phyloP scores from a whole-genome alignment of 2,888 invertebrate genomes.

The Coleophora deauratella region DNA sequence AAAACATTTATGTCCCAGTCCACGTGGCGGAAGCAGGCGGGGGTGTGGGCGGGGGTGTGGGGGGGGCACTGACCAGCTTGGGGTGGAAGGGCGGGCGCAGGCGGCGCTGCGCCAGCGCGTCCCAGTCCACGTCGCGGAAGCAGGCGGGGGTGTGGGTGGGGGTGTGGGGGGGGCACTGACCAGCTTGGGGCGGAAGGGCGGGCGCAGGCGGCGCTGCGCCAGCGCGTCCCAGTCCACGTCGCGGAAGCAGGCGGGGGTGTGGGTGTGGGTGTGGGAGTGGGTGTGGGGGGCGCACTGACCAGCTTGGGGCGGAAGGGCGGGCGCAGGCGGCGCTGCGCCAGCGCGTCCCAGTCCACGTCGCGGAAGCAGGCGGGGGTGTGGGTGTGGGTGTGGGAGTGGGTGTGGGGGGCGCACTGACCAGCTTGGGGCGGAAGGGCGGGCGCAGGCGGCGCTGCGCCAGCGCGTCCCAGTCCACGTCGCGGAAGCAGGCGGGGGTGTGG shows the following conservation, averaged over 20 bases:
- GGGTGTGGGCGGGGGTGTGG: conserved; percentile 40
- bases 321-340: conserved; percentile 91
- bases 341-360: conserved; percentile 84
- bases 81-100: conserved; percentile 98
- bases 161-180: conserved; percentile 71
- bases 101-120: conserved; percentile 89
- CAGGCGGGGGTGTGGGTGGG: conserved; percentile 81
- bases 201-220: conserved; percentile 91
- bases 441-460: conserved; percentile 92
- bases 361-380: conserved; percentile 84
- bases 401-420: conserved; percentile 76
- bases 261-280: conserved; percentile 28
- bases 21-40: conserved; percentile 94
- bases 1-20: too few species aligned
- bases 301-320: conserved; percentile 99
- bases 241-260: conserved; percentile 79
- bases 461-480: conserved; percentile 96
- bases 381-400: conserved; percentile 78
- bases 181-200: conserved; percentile 98
- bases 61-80: conserved; percentile 85
- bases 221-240: conserved; percentile 87
- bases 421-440: conserved; percentile 98
- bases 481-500: conserved; percentile 89
- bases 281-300: conserved; percentile 72
- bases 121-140: conserved; percentile 98